These are phyloP conservation scores for Drosophila virilis DNA, from an alignment of 1,140 invertebrate genomes.

Conservation along the genomic window DNA sequence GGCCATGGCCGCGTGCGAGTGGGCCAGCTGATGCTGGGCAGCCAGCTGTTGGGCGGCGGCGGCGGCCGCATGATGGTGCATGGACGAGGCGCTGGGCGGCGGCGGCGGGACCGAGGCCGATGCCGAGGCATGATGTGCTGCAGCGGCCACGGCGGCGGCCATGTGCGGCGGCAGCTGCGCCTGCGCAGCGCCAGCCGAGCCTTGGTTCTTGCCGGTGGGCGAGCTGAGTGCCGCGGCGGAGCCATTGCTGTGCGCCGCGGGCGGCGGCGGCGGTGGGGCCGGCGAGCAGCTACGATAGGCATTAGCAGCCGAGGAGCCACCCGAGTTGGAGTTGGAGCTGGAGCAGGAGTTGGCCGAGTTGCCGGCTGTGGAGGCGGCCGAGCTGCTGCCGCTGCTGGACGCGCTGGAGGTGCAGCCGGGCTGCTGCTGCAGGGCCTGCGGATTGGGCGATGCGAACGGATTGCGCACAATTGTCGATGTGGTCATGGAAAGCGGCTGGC, in stretches of 20 bases:
- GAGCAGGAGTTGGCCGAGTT: slow-evolving; percentile 12
- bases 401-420: slow-evolving; percentile 15
- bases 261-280: slow-evolving; percentile 41
- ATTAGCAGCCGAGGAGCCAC: not conserved
- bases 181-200: slow-evolving; percentile 65
- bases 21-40: slow-evolving; percentile 76
- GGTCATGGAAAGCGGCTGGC: slow-evolving; percentile 76
- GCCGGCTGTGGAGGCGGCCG: slow-evolving; percentile 19
- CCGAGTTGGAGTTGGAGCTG: slow-evolving; percentile 12
- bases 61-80: slow-evolving; percentile 75
- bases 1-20: slow-evolving; percentile 77
- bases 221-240: slow-evolving; percentile 44
- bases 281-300: slow-evolving; percentile 17
- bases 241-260: slow-evolving; percentile 55
- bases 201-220: slow-evolving; percentile 53
- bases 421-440: slow-evolving; percentile 47
- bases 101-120: slow-evolving; percentile 32
- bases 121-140: slow-evolving; percentile 64
- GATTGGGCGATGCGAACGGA: slow-evolving; percentile 79
- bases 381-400: slow-evolving; percentile 19
- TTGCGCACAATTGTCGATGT: slow-evolving; percentile 80
- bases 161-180: slow-evolving; percentile 64
- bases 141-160: slow-evolving; percentile 68
- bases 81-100: slow-evolving; percentile 40
- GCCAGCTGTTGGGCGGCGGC: slow-evolving; percentile 76